phyloP scores from a whole-genome alignment of 2,888 invertebrate species.

The Periphyllus acericola region DNA sequence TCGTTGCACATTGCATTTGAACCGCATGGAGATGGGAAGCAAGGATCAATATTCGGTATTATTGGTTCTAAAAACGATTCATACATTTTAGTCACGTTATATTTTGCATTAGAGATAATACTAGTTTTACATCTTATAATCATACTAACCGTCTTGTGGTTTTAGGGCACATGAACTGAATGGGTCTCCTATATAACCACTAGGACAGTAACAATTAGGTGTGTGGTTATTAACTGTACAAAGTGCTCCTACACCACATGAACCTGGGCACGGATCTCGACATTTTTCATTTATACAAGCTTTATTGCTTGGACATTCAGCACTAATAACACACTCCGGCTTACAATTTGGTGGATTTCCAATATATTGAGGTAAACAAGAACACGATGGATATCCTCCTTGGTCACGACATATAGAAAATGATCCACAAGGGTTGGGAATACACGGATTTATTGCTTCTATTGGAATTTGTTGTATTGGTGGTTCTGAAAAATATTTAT shows the following conservation, averaged over 20 bases:
- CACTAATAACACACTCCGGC: constrained; percentile 74
- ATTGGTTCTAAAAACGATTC: constrained; percentile 23
- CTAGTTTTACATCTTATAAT: too few species aligned
- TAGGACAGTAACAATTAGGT: constrained; percentile 73
- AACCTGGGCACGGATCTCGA: constrained; percentile 66
- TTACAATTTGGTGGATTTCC: constrained; percentile 82
- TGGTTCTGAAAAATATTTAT: constrained; percentile 44
- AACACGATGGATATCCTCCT: constrained; percentile 76
- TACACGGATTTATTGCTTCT: constrained; percentile 69
- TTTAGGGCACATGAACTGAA: constrained; percentile 76
- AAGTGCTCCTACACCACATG: constrained; percentile 66
- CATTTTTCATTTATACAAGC: constrained; percentile 67
- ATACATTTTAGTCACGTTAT: background rate
- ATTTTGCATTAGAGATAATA: background rate
- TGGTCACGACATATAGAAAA: constrained; percentile 78
- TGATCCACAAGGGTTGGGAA: constrained; percentile 81
- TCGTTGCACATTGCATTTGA: constrained; percentile 75
- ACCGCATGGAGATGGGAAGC: constrained; percentile 79
- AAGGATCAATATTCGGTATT: constrained; percentile 70
- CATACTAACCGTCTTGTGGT: constrained; percentile 66
- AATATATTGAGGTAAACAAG: constrained; percentile 76
- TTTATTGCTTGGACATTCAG: constrained; percentile 66
- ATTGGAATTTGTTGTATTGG: constrained; percentile 43
- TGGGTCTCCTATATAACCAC: constrained; percentile 81
- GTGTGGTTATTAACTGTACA: constrained; percentile 76